Conservation (phyloP, 1,140 invertebrate species). For the Euura saliciscinereae region DNA sequence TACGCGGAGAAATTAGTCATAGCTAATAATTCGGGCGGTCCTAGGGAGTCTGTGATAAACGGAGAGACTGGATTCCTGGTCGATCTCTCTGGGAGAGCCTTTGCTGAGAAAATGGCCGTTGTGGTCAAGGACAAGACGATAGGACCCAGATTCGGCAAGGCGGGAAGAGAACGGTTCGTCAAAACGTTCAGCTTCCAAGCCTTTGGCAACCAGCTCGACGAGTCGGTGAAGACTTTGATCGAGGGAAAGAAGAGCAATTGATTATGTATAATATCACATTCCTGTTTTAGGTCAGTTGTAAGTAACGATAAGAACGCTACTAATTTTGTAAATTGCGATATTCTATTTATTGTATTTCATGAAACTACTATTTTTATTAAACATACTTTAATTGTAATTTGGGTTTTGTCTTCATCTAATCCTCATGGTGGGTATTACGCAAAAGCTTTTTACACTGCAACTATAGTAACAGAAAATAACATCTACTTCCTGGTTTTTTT, state of each 20-base stretch:
- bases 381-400: no score
- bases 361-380: no score
- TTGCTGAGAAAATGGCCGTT: slow-evolving; percentile 80
- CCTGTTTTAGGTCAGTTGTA: no score
- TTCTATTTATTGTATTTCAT: no score
- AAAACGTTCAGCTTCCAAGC: slow-evolving; percentile 70
- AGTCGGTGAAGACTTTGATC: slow-evolving; percentile 51
- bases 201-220: slow-evolving; percentile 66
- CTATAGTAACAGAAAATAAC: no score
- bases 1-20: slow-evolving; percentile 91
- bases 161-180: slow-evolving; percentile 65
- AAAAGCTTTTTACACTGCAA: no score
- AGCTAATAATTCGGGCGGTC: slow-evolving; percentile 94
- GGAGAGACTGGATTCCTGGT: slow-evolving; percentile 91
- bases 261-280: neutral
- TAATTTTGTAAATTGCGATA: no score
- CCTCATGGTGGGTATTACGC: no score
- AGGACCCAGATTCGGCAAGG: slow-evolving; percentile 63
- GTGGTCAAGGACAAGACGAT: slow-evolving; percentile 67
- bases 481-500: no score
- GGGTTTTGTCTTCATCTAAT: no score
- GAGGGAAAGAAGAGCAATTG: slow-evolving; percentile 23
- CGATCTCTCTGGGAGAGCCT: slow-evolving; percentile 68
- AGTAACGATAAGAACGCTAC: no score
- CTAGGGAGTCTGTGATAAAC: slow-evolving; percentile 90